Conservation (phyloP, 2,888 invertebrate species). For the Nemurella pictetii region DNA sequence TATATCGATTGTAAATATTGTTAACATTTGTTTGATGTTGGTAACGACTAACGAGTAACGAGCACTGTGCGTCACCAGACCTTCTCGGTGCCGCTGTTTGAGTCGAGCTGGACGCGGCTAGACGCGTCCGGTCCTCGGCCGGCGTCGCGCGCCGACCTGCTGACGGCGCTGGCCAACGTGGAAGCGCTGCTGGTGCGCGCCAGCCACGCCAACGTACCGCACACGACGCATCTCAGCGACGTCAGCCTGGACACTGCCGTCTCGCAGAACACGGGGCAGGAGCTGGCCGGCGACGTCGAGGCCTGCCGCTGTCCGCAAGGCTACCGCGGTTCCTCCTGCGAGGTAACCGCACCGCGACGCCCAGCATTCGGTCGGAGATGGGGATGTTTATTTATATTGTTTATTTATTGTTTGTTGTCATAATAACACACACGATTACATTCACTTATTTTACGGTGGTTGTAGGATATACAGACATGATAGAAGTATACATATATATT, state of each 20-base stretch:
- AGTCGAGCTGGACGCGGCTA: slow-evolving; percentile 65
- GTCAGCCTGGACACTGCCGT: slow-evolving; percentile 85
- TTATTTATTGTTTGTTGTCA: too few relatives aligned
- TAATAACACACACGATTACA: too few relatives aligned
- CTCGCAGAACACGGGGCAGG: slow-evolving; percentile 62
- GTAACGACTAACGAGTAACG: too few relatives aligned
- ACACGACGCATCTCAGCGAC: slow-evolving; percentile 73
- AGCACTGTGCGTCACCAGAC: too few relatives aligned
- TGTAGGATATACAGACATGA: too few relatives aligned
- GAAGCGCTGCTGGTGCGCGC: slow-evolving; percentile 83
- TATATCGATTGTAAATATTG: too few relatives aligned
- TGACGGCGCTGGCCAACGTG: slow-evolving; percentile 82
- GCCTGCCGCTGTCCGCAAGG: slow-evolving; percentile 82
- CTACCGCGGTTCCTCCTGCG: slow-evolving; percentile 83
- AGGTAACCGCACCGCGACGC: too few relatives aligned
- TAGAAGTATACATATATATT: too few relatives aligned
- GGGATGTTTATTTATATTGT: too few relatives aligned
- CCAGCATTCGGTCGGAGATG: too few relatives aligned
- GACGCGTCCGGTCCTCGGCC: slow-evolving; percentile 58
- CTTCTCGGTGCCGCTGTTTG: slow-evolving; percentile 66
- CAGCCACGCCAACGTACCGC: slow-evolving; percentile 67
- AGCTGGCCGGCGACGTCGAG: slow-evolving; percentile 77
- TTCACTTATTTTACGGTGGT: too few relatives aligned
- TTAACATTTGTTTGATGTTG: too few relatives aligned
- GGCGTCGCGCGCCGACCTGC: slow-evolving; percentile 77